A percentile compares a stretch with the other conserved stretches of the same genome.
Evolutionary conservation across 2,113 vertebrate genomes (phyloP).

Genomic region (Eurypyga helias): DNA sequence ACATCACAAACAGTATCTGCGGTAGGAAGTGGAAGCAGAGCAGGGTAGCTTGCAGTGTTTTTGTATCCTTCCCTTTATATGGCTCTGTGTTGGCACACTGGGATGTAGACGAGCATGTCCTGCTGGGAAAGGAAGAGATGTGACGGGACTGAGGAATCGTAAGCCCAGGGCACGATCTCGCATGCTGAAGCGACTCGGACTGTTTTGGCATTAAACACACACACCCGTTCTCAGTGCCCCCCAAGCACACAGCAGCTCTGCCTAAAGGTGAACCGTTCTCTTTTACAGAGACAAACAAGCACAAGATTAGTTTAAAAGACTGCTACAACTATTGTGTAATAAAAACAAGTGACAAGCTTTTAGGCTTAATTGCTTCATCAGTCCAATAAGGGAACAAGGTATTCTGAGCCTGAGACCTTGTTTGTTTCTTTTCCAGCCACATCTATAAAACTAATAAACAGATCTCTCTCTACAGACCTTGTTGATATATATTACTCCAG

Average conservation of each 20-base stretch:
- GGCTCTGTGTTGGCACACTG: slow-evolving; percentile 39
- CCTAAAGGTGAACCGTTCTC: neutral
- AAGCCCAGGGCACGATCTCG: neutral
- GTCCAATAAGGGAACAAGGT: neutral
- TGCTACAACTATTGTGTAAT: neutral
- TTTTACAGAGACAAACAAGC: neutral
- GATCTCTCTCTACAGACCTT: neutral
- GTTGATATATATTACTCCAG: neutral
- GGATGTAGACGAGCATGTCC: slow-evolving; percentile 42
- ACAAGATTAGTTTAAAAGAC: slow-evolving; percentile 37
- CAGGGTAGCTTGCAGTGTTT: slow-evolving; percentile 18
- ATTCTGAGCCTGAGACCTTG: neutral
- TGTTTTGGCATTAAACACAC: neutral
- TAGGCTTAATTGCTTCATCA: slow-evolving; percentile 36
- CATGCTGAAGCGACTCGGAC: neutral
- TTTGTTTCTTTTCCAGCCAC: slow-evolving; percentile 21
- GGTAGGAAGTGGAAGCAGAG: slow-evolving; percentile 41
- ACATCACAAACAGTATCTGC: slow-evolving; percentile 11
- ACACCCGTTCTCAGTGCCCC: neutral
- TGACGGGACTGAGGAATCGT: slow-evolving; percentile 57
- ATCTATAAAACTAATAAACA: neutral
- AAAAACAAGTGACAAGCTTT: slow-evolving; percentile 33
- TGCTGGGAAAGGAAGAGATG: slow-evolving; percentile 65
- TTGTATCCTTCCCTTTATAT: slow-evolving; percentile 40
- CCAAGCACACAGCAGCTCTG: neutral